A percentile compares a stretch with the other conserved stretches of the same genome.
Conservation (phyloP, 2,113 vertebrate genomes). For the Phoenicopterus ruber region DNA sequence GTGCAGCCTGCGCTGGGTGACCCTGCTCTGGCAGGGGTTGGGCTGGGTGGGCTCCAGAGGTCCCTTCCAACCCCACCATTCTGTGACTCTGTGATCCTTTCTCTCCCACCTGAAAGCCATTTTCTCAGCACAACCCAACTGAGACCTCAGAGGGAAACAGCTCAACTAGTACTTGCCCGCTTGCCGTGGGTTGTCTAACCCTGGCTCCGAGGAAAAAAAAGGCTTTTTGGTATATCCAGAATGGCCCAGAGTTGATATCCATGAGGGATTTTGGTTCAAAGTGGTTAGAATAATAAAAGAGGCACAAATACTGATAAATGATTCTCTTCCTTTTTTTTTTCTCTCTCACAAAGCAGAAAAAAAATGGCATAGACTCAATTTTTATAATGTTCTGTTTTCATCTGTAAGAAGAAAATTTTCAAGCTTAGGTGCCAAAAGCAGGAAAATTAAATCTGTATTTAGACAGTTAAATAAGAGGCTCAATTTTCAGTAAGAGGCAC, state of each 20-base stretch:
- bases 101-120: neutral
- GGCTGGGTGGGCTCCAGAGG: no score
- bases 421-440: conserved; percentile 57
- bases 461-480: conserved; percentile 51
- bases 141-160: neutral
- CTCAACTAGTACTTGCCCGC: neutral
- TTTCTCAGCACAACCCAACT: neutral
- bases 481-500: conserved; percentile 35
- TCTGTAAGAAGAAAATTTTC: conserved; percentile 39
- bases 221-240: neutral
- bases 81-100: neutral
- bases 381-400: conserved; percentile 43
- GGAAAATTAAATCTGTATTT: conserved; percentile 49
- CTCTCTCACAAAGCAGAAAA: neutral
- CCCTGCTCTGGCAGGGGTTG: no score
- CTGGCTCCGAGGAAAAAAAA: neutral
- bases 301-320: neutral
- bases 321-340: neutral
- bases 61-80: no score
- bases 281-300: neutral
- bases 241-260: neutral
- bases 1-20: no score
- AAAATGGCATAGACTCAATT: conserved; percentile 28
- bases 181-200: neutral
- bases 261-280: neutral